phyloP scores from a whole-genome alignment of 1,140 invertebrate genomes.

The Panagrolaimus sp. region DNA sequence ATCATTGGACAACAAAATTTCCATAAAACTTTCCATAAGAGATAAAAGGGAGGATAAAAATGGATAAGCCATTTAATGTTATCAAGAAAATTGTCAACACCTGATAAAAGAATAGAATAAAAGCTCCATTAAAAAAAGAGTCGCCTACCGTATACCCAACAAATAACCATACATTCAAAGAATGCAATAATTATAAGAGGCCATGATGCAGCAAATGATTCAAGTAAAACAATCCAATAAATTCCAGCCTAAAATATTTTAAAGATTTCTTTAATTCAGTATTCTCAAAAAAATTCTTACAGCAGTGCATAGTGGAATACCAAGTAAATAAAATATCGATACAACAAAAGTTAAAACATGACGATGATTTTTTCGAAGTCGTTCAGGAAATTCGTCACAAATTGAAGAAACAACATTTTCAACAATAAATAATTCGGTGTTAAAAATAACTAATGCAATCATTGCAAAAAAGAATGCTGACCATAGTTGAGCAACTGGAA shows the following conservation, averaged over 20 bases:
- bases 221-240: constrained; percentile 54
- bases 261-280: constrained; percentile 17
- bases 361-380: constrained; percentile 48
- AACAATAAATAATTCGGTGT: constrained; percentile 63
- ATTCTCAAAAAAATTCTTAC: constrained; percentile 32
- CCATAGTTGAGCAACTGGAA: constrained; percentile 82
- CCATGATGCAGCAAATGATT: constrained; percentile 51
- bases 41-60: constrained; percentile 49
- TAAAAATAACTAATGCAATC: constrained; percentile 83
- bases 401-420: constrained; percentile 54
- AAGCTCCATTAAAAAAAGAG: constrained; percentile 1
- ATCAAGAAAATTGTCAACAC: constrained; percentile 55
- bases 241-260: constrained; percentile 44
- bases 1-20: constrained; percentile 55
- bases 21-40: constrained; percentile 56
- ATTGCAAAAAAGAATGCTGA: constrained; percentile 83
- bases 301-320: constrained; percentile 46
- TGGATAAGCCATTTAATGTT: constrained; percentile 53
- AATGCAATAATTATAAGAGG: constrained; percentile 56
- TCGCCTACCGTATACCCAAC: constrained; percentile 46
- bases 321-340: constrained; percentile 43
- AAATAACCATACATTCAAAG: constrained; percentile 52
- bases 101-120: constrained; percentile 19
- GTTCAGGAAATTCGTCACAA: constrained; percentile 55
- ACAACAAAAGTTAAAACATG: constrained; percentile 51